Conservation (phyloP, 2,797 vertebrate genomes). For the Sebastiscus tertius region DNA sequence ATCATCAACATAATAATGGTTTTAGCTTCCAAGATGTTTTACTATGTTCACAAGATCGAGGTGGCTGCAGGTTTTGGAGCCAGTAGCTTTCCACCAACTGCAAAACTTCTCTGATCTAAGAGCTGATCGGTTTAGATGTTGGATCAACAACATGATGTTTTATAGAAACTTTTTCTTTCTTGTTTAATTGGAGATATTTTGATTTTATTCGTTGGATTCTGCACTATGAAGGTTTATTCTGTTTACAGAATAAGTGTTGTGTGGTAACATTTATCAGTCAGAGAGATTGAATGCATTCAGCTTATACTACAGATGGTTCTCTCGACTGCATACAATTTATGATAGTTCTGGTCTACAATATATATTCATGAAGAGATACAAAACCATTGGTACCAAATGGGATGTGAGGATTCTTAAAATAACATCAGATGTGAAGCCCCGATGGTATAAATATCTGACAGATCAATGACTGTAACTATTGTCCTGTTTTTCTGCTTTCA, state of each 20-base stretch:
- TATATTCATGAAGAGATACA: neutral
- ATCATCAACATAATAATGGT: too few relatives aligned
- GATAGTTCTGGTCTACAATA: neutral
- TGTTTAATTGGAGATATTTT: too few relatives aligned
- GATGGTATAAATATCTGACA: neutral
- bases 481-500: neutral
- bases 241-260: neutral
- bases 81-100: too few relatives aligned
- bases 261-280: too few relatives aligned
- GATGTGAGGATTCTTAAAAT: neutral
- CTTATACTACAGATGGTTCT: neutral
- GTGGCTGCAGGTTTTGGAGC: neutral
- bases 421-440: neutral
- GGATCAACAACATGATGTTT: too few relatives aligned
- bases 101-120: too few relatives aligned
- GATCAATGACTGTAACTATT: neutral
- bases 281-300: neutral
- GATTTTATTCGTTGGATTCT: too few relatives aligned
- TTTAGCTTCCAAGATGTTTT: neutral
- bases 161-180: too few relatives aligned
- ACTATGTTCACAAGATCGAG: neutral
- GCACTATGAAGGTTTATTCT: neutral
- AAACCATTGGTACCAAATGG: neutral
- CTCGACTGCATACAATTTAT: neutral
- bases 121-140: too few relatives aligned